These are phyloP conservation scores for Orycteropus afer DNA, from an alignment of 2,113 vertebrate genomes.

Conservation along the genomic window DNA sequence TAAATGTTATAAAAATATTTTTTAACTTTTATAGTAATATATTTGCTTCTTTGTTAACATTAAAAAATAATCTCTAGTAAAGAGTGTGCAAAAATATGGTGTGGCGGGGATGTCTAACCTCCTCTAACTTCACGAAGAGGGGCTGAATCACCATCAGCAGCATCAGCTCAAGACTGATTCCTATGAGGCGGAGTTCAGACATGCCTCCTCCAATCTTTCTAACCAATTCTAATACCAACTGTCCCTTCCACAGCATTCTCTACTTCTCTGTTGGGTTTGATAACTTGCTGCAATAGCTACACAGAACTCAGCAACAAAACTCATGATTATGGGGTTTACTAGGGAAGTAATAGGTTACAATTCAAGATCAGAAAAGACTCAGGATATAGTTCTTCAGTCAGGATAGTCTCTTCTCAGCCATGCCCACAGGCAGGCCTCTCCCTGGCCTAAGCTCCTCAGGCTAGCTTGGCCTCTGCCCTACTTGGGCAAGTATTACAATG, in stretches of 20 bases:
- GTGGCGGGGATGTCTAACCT: not conserved
- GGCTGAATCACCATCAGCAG: not conserved
- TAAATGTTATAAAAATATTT: conserved; percentile 20
- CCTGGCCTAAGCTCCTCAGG: no score
- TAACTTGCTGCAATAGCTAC: not conserved
- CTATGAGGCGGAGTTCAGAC: not conserved
- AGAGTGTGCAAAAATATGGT: not conserved
- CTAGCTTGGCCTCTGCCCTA: no score
- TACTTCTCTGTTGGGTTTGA: not conserved
- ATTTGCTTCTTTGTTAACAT: not conserved
- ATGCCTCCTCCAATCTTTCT: not conserved
- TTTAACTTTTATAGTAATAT: not conserved
- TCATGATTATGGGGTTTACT: not conserved
- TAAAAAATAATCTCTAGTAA: conserved; percentile 14
- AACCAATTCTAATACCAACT: not conserved
- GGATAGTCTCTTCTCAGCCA: no score
- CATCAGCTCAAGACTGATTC: not conserved
- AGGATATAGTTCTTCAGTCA: no score
- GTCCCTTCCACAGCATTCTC: not conserved
- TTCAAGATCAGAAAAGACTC: no score
- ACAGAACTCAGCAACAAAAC: not conserved
- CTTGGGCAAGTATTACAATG: no score
- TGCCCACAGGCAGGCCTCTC: no score
- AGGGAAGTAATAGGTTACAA: no score
- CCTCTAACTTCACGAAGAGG: not conserved